phyloP scores from a whole-genome alignment of 2,797 vertebrate species.

The Streptopelia turtur region DNA sequence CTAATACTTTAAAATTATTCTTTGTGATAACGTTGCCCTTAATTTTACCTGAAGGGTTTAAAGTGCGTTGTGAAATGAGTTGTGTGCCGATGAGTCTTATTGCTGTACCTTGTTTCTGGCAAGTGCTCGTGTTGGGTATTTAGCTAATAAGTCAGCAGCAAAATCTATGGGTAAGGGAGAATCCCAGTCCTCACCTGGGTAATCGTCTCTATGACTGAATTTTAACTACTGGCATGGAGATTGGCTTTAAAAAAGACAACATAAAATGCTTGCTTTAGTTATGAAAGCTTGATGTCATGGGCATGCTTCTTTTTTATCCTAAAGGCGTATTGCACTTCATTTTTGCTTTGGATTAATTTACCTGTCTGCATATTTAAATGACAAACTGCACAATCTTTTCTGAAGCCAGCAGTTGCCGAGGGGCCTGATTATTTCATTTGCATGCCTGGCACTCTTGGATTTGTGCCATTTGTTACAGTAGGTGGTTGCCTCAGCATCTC shows the following conservation, averaged over 20 bases:
- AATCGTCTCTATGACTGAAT: not conserved
- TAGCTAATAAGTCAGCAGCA: not conserved
- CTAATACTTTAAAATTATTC: not conserved
- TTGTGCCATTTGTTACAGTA: slow-evolving; percentile 1
- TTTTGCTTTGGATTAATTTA: not conserved
- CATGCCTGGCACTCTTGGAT: not conserved
- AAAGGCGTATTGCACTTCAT: not conserved
- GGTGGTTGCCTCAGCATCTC: slow-evolving; percentile 47
- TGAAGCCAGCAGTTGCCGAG: not conserved
- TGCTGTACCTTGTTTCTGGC: not conserved
- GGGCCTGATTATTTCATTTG: not conserved
- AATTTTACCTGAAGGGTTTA: slow-evolving; percentile 4
- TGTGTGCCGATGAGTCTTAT: not conserved
- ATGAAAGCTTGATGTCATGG: not conserved
- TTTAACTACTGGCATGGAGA: not conserved
- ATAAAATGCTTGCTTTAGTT: not conserved
- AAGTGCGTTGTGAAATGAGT: not conserved
- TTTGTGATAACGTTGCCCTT: not conserved
- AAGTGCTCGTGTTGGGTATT: not conserved
- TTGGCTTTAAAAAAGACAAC: not conserved
- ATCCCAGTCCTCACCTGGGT: not conserved
- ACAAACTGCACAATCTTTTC: not conserved
- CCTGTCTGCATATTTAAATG: not conserved
- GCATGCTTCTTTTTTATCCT: not conserved
- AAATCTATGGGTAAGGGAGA: not conserved